Base-by-base conservation (phyloP, 2,888 invertebrate species). In the Alitta virens region DNA sequence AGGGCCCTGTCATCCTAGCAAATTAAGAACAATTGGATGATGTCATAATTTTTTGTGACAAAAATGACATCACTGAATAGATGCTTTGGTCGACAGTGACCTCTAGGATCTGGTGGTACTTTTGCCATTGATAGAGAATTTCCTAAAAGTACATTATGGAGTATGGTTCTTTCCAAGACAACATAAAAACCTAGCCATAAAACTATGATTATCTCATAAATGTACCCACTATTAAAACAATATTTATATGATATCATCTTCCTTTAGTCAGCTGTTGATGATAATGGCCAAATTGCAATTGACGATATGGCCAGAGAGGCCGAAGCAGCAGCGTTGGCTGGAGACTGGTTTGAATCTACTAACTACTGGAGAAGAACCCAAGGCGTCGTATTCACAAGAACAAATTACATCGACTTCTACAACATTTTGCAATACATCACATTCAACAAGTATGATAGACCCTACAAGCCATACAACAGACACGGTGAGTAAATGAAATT, bases 371-470 rank as follows among this genome's bases (percentile, higher is more conserved):
- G 49, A 3, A 18, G n/a, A n/a, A 67, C 69, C 2, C 65, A 70
- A 51, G 16, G 42, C 5, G 63, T 57, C 21, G 60, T 71, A 23
- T 38, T 26, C 23, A 21, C 27, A 5, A 52, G 54, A 42, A 69
- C 68, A 23, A 68, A 70, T 58, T 63, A 58, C 14, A 64, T 71
- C 5, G 69, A 71, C 58, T 71, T 70, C 64, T 71, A 71, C 63
- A 70, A 71, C 63, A 68, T 71, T 26, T 66, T 71, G 14, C 61
- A 70, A 23, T 71, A 64, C 55, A 9, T 43, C 38, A 25, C 46
- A 3, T 46, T 46, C n/a, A 46, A 46, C 46, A 3, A n/a, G n/a
- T 46, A 9, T 21, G 21, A 46, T 21, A 46, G 46, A 12, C 12
- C 7, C 7, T 33, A 33, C 33, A 33, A 33, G 33, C 7, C 5